These are phyloP conservation scores for Auanema sp. DNA, from an alignment of 2,888 invertebrate species.

Conservation along the genomic window DNA sequence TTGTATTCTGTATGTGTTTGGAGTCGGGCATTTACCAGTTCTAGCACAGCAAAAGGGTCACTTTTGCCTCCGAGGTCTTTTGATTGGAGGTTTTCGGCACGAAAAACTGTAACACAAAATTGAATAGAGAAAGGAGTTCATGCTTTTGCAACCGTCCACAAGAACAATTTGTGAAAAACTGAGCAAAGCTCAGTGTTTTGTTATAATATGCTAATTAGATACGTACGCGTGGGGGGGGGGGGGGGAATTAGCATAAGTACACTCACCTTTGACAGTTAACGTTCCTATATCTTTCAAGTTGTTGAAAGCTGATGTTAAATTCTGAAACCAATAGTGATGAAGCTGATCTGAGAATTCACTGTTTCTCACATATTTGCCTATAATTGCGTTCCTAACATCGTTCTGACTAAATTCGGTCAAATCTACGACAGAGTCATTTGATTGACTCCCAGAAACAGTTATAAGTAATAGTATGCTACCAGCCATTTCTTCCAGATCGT, in stretches of 20 bases:
- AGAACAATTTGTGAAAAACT: not conserved
- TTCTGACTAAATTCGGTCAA: constrained; percentile 69
- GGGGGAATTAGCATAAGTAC: no score
- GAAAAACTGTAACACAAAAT: constrained; percentile 72
- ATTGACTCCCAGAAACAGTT: constrained; percentile 91
- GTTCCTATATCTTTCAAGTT: constrained; percentile 86
- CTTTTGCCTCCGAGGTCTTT: constrained; percentile 91
- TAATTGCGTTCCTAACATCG: constrained; percentile 34
- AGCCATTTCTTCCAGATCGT: constrained; percentile 76
- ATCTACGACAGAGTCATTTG: constrained; percentile 90
- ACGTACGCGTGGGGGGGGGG: no score
- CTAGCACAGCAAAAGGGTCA: constrained; percentile 96
- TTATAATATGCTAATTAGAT: constrained; percentile 11
- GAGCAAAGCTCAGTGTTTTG: constrained; percentile 15
- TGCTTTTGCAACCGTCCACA: not conserved
- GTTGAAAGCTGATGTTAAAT: constrained; percentile 74
- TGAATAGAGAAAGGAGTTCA: not conserved
- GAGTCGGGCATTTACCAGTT: constrained; percentile 83
- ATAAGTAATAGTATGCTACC: constrained; percentile 77
- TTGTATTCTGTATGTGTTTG: constrained; percentile 99
- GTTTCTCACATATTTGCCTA: constrained; percentile 32
- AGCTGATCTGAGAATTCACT: not conserved
- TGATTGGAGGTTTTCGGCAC: constrained; percentile 81
- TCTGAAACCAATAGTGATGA: constrained; percentile 67
- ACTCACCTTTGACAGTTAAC: constrained; percentile 80